Base-by-base conservation (phyloP, 2,797 vertebrate species). In the Vireo griseus region DNA sequence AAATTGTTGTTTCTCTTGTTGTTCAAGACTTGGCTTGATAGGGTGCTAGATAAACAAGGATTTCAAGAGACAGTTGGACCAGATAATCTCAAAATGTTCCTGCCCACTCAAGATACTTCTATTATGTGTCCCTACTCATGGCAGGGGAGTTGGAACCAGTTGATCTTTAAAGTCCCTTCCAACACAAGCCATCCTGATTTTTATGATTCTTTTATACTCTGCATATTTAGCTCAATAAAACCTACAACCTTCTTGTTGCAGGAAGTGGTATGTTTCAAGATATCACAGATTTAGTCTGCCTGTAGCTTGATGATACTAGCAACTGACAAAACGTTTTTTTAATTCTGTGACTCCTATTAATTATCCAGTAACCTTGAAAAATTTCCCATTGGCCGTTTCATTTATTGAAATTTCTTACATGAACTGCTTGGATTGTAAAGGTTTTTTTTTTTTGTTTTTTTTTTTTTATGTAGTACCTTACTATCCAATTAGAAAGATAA, bases 401-500 rank as follows among this genome's bases (percentile, higher is more conserved):
- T 9, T 74, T 73, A 79, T 17, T 95, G 78, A 91, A 95, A 71
- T 78, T 79, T 84, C 74, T 87, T 87, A 91, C 47, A 76, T 65
- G 42, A 86, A 63, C 55, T 74, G 55, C 71, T 82, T 95, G 65
- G 31, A 88, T 95, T 90, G 87, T 55, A 61, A 42, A 74, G 71
- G 14, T 15, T 42, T 42, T 42, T 15, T 40, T 35, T 85, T 85
- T 79, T 15, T 42, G 18, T 42, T 15, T 40, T 35, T 85, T 85
- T 79, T 80, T 89, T 91, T 79, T 35, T 3, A 68, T 18, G 72
- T 83, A 11, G 16, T 83, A 89, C 78, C 78, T 91, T 90, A 75
- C 52, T 86, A 92, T 91, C 75, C 86, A 93, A 93, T 96, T 96
- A 95, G 75, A 95, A 96, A 94, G 95, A 94, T 96, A 90, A 96